Conservation (phyloP, 2,113 vertebrate species). For the Rattus rattus region DNA sequence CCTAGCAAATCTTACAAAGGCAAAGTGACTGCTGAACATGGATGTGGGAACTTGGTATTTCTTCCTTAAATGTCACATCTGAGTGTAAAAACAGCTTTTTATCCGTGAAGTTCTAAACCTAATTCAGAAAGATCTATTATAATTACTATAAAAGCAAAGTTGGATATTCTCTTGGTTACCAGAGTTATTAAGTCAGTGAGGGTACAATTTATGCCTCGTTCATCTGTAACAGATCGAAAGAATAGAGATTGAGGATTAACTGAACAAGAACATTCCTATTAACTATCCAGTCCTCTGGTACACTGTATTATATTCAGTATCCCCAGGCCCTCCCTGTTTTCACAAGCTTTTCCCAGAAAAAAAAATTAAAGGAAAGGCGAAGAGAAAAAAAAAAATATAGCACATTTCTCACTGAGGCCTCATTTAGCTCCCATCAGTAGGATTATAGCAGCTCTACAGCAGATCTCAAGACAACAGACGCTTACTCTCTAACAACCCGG, state of each 20-base stretch:
- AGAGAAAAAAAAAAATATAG: conserved; percentile 29
- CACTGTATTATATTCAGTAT: background rate
- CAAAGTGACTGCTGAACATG: conserved; percentile 1
- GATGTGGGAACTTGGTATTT: conserved; percentile 62
- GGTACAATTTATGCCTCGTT: conserved; percentile 65
- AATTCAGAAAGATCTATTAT: conserved; percentile 73
- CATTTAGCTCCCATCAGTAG: background rate
- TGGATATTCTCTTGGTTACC: conserved; percentile 68
- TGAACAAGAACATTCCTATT: conserved; percentile 59
- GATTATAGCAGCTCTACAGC: background rate
- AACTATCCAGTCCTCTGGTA: conserved; percentile 56
- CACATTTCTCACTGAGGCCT: conserved; percentile 9
- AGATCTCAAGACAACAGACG: conserved; percentile 37
- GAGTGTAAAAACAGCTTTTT: conserved; percentile 64
- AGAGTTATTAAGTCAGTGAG: conserved; percentile 62
- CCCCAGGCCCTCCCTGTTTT: conserved; percentile 32
- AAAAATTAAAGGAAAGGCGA: background rate
- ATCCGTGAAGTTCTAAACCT: conserved; percentile 67
- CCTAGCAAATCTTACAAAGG: conserved; percentile 54
- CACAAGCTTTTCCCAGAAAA: conserved; percentile 28
- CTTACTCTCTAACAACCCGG: background rate
- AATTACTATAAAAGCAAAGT: conserved; percentile 75
- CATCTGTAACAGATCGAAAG: conserved; percentile 64
- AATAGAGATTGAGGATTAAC: conserved; percentile 61
- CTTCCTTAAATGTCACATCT: conserved; percentile 67